These are phyloP conservation scores for Psococerastis gibbosa DNA, from an alignment of 2,888 invertebrate species.

Conservation along the genomic window DNA sequence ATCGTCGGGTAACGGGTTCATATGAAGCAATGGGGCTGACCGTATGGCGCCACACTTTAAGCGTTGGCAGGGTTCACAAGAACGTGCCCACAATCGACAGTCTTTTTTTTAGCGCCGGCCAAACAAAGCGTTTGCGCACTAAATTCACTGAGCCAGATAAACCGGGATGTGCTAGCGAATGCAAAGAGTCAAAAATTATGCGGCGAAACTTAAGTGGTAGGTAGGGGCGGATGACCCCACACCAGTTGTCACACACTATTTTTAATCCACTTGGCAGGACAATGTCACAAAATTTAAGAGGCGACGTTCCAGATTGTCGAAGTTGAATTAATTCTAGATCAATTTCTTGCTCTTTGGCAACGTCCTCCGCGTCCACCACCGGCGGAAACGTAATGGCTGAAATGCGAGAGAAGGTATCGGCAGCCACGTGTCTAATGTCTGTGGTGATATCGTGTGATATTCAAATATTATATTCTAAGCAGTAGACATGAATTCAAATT, in stretches of 20 bases:
- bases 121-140: constrained; percentile 1
- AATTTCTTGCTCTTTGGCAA: neutral
- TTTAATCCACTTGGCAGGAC: neutral
- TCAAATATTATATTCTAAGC: too few relatives aligned
- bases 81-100: too few relatives aligned
- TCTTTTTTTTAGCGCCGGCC: too few relatives aligned
- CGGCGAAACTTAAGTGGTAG: neutral
- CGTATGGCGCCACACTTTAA: too few relatives aligned
- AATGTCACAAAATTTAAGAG: too few relatives aligned
- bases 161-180: constrained; percentile 1
- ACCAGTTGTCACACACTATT: neutral
- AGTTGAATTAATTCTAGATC: neutral
- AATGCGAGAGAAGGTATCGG: constrained; percentile 14
- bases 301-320: too few relatives aligned
- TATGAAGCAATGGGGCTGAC: too few relatives aligned
- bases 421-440: constrained; percentile 12
- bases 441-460: constrained; percentile 13
- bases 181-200: neutral
- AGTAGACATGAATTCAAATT: too few relatives aligned
- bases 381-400: constrained; percentile 5
- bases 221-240: neutral
- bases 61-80: too few relatives aligned
- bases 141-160: neutral
- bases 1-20: too few relatives aligned
- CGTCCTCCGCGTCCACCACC: neutral